phyloP scores from a whole-genome alignment of 1,140 invertebrate species.

The Daktulosphaira vitifoliae region DNA sequence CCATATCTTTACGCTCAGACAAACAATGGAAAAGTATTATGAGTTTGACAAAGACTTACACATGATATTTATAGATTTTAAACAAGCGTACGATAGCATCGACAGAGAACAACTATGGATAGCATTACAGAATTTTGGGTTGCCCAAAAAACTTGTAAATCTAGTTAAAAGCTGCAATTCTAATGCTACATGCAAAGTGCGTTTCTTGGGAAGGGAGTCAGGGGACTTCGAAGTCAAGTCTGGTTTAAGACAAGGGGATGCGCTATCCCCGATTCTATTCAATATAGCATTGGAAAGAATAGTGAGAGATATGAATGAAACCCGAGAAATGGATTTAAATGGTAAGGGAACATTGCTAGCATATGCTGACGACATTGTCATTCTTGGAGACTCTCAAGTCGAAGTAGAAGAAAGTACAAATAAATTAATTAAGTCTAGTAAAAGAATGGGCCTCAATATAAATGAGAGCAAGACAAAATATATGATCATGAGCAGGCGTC shows the following conservation, averaged over 20 bases:
- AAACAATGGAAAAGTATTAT: slow-evolving; percentile 21
- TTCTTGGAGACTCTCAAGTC: background rate
- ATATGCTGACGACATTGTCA: background rate
- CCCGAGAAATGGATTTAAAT: background rate
- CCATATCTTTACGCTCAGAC: slow-evolving; percentile 11
- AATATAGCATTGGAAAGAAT: background rate
- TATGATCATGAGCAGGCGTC: too few relatives aligned
- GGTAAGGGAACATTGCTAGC: background rate
- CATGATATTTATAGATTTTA: slow-evolving; percentile 39
- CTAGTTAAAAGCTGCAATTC: slow-evolving; percentile 1
- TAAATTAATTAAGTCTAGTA: background rate
- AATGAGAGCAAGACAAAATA: background rate
- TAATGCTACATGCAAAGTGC: background rate
- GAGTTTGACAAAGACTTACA: slow-evolving; percentile 47
- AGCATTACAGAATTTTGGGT: slow-evolving; percentile 12
- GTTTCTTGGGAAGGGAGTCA: background rate
- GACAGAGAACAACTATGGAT: slow-evolving; percentile 6
- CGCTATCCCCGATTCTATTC: background rate
- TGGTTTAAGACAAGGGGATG: slow-evolving; percentile 5
- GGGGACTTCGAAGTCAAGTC: background rate
- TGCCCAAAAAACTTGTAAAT: slow-evolving; percentile 28
- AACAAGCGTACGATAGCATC: slow-evolving; percentile 35
- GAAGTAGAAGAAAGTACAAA: background rate
- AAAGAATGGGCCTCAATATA: background rate
- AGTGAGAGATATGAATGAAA: background rate